A percentile compares a stretch with the other conserved stretches of the same genome.
Evolutionary conservation across 2,888 invertebrate species (phyloP).

Genomic region (Alloplasta piceator): DNA sequence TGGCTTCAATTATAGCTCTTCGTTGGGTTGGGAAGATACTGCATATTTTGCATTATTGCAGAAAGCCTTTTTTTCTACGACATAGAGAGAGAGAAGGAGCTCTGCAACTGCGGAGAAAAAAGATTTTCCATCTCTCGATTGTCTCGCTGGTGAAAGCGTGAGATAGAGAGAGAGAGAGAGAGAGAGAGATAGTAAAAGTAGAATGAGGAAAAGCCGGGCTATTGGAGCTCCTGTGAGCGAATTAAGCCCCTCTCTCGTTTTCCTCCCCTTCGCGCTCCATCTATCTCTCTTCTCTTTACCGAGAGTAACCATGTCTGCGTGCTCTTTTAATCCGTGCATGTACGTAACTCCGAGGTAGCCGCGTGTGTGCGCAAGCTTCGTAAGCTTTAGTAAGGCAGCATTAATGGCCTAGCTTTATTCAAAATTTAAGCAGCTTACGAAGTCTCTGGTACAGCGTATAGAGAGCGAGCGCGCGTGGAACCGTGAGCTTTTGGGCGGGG

Average conservation of each 20-base stretch:
- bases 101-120: slow-evolving; percentile 26
- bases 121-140: slow-evolving; percentile 18
- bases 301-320: slow-evolving; percentile 45
- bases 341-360: slow-evolving; percentile 41
- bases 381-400: slow-evolving; percentile 71
- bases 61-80: not conserved
- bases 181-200: slow-evolving; percentile 10
- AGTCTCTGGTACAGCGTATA: slow-evolving; percentile 59
- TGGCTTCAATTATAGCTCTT: not conserved
- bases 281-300: not conserved
- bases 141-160: not conserved
- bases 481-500: slow-evolving; percentile 49
- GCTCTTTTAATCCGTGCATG: slow-evolving; percentile 65
- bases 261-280: not conserved
- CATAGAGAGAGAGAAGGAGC: not conserved
- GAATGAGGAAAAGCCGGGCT: slow-evolving; percentile 38
- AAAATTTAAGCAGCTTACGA: slow-evolving; percentile 74
- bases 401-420: slow-evolving; percentile 73
- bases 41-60: slow-evolving; percentile 8
- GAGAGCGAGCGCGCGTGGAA: slow-evolving; percentile 16
- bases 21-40: not conserved
- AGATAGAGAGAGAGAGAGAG: slow-evolving; percentile 3
- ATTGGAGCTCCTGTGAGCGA: slow-evolving; percentile 46
- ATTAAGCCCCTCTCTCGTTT: slow-evolving; percentile 50
- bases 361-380: slow-evolving; percentile 65